Evolutionary conservation across 2,113 vertebrate genomes (phyloP).

Genomic region (Aegotheles bennettii): DNA sequence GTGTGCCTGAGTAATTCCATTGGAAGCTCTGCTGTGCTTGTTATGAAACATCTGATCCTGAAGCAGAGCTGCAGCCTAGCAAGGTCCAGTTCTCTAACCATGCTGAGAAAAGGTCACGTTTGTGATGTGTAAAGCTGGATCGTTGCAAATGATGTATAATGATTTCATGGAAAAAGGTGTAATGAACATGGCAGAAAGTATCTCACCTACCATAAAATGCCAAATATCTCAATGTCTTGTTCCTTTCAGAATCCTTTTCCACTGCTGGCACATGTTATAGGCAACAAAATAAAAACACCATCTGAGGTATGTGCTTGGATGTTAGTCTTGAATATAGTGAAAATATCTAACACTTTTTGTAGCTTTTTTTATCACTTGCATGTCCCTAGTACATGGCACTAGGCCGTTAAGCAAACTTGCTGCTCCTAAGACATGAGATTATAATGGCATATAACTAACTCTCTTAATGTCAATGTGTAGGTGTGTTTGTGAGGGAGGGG

Average conservation of each 20-base stretch:
- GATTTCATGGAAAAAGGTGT: neutral
- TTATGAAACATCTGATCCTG: constrained; percentile 31
- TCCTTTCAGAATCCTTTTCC: neutral
- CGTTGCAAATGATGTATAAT: neutral
- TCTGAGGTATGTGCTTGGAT: neutral
- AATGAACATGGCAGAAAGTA: neutral
- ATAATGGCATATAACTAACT: neutral
- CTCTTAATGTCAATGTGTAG: neutral
- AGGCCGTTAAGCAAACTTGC: neutral
- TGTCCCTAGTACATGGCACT: neutral
- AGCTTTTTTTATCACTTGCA: neutral
- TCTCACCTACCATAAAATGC: neutral
- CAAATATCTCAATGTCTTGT: neutral
- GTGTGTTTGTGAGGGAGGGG: neutral
- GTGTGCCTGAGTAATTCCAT: neutral
- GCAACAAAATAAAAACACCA: neutral
- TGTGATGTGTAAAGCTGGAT: neutral
- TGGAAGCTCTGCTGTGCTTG: constrained; percentile 12
- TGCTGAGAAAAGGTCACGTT: accelerated
- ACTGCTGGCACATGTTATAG: neutral
- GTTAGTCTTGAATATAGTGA: neutral
- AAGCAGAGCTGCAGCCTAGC: neutral
- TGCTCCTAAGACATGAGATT: neutral
- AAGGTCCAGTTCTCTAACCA: neutral
- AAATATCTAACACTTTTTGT: neutral